Evolutionary conservation across 1,140 invertebrate species (phyloP).

Genomic region (Bombus pyrosoma): DNA sequence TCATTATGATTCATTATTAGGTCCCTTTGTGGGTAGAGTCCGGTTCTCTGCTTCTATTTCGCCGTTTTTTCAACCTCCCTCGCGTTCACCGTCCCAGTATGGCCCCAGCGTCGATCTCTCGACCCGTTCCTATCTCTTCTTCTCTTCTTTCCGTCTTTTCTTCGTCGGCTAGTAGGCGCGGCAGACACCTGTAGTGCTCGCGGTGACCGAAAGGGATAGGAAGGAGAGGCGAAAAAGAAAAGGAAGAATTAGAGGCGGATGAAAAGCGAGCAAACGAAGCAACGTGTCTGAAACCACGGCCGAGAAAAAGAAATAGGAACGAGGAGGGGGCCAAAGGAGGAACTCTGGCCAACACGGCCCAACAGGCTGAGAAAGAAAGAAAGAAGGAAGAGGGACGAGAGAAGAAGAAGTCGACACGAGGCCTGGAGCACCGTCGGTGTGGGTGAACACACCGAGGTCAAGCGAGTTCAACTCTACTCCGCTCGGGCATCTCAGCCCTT

Average conservation of each 20-base stretch:
- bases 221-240: not conserved
- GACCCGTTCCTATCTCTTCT: not conserved
- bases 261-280: conserved; percentile 65
- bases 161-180: conserved; percentile 62
- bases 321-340: not conserved
- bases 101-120: conserved; percentile 5
- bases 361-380: not conserved
- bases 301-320: conserved; percentile 51
- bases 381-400: conserved; percentile 40
- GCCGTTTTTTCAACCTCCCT: conserved; percentile 56
- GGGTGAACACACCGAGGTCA: conserved; percentile 75
- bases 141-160: conserved; percentile 15
- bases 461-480: conserved; percentile 72
- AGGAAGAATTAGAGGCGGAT: conserved; percentile 61
- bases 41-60: conserved; percentile 70
- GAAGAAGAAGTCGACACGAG: conserved; percentile 64
- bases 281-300: conserved; percentile 51
- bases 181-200: conserved; percentile 71
- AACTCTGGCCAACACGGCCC: not conserved
- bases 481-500: conserved; percentile 47
- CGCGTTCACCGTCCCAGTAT: conserved; percentile 19
- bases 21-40: conserved; percentile 73
- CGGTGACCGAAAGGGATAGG: conserved; percentile 44
- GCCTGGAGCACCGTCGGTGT: conserved; percentile 67
- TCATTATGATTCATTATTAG: conserved; percentile 79